A percentile compares a stretch with the other conserved stretches of the same genome.
These are phyloP conservation scores for Nothocercus nigrocapillus DNA, from an alignment of 2,113 vertebrate species.

Conservation along the genomic window DNA sequence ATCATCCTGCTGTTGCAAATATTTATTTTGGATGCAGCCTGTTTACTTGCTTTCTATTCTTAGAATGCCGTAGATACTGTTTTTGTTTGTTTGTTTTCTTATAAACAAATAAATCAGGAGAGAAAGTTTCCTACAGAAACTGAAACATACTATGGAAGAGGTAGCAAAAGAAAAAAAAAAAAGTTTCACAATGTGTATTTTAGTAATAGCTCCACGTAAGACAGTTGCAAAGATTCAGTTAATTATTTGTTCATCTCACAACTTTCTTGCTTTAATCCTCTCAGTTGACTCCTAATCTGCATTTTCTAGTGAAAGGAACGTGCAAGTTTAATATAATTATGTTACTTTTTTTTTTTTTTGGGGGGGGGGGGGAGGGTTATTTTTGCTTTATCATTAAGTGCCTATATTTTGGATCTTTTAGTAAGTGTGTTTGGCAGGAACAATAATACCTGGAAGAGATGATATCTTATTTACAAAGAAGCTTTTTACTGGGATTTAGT, in stretches of 20 bases:
- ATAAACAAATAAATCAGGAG: not conserved
- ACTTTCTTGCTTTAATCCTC: conserved; percentile 22
- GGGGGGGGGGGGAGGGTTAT: not conserved
- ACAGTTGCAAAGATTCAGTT: not conserved
- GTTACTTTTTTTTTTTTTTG: not conserved
- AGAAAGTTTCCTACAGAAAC: not conserved
- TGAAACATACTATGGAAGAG: not conserved
- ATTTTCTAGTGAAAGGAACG: not conserved
- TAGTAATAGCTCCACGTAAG: not conserved
- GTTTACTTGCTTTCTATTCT: not conserved
- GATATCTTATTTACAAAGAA: not conserved
- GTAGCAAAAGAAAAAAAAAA: not conserved
- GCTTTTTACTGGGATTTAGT: not conserved
- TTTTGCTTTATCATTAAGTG: not conserved
- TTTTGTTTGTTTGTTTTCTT: not conserved
- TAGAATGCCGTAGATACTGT: not conserved
- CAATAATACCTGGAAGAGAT: not conserved
- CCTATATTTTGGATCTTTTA: not conserved
- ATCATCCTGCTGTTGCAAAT: not conserved
- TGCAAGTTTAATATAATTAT: not conserved
- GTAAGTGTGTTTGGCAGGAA: not conserved
- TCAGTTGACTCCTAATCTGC: not conserved
- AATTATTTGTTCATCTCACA: not conserved
- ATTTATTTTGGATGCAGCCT: not conserved
- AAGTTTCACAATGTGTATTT: not conserved